Conservation (phyloP, 1,140 invertebrate genomes). For the Pseudomyrmex flavicornis region DNA sequence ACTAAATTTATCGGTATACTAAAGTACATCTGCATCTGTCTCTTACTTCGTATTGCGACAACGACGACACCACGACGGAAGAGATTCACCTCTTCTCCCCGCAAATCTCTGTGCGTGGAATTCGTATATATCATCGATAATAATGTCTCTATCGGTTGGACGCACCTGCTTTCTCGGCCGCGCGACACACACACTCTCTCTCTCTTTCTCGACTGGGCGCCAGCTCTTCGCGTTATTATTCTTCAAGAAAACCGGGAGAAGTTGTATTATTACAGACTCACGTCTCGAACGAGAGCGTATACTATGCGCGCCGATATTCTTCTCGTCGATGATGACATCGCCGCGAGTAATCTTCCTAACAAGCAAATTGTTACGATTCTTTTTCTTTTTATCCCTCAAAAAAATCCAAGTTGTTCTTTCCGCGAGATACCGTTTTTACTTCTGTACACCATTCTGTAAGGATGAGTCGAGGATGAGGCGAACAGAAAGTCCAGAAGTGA, state of each 20-base stretch:
- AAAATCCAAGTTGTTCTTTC: constrained; percentile 54
- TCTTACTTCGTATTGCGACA: not conserved
- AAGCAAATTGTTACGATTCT: constrained; percentile 62
- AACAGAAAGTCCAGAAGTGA: too few relatives aligned
- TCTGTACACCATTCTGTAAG: not conserved
- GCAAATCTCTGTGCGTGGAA: constrained; percentile 14
- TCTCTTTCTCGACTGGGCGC: not conserved
- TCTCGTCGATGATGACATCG: constrained; percentile 32
- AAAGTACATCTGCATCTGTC: constrained; percentile 33
- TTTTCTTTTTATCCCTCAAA: not conserved
- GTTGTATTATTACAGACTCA: constrained; percentile 21
- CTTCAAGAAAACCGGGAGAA: not conserved
- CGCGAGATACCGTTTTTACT: constrained; percentile 15
- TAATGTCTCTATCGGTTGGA: constrained; percentile 41
- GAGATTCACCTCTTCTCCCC: not conserved
- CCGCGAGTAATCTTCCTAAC: constrained; percentile 44
- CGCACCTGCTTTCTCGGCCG: constrained; percentile 10
- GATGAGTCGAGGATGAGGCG: too few relatives aligned
- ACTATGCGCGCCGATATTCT: constrained; percentile 18
- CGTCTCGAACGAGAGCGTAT: constrained; percentile 12
- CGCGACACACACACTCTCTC: constrained; percentile 3
- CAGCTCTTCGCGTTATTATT: constrained; percentile 30
- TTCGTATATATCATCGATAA: constrained; percentile 57
- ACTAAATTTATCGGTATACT: constrained; percentile 65
- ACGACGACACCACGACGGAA: not conserved